These are phyloP conservation scores for Oncopeltus fasciatus DNA, from an alignment of 1,140 invertebrate species.

Conservation along the genomic window DNA sequence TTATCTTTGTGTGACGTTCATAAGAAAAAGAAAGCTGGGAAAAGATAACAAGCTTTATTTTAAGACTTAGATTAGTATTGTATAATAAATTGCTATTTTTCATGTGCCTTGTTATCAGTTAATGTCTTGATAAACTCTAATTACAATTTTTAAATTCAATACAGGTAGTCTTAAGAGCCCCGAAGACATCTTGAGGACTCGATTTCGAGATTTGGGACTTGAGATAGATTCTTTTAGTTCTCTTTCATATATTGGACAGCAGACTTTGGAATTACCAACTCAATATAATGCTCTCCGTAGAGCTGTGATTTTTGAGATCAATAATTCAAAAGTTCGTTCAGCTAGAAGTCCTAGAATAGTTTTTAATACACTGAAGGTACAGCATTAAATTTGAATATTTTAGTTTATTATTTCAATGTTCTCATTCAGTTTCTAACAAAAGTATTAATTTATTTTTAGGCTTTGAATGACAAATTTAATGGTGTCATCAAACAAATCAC, in stretches of 20 bases:
- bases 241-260: conserved; percentile 53
- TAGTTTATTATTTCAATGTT: neutral
- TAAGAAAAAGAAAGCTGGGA: no score
- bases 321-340: conserved; percentile 52
- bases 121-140: neutral
- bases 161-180: conserved; percentile 41
- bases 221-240: conserved; percentile 58
- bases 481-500: conserved; percentile 46
- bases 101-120: neutral
- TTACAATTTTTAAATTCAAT: conserved; percentile 12
- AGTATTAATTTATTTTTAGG: conserved; percentile 28
- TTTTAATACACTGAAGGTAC: conserved; percentile 48
- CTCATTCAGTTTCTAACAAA: neutral
- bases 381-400: neutral
- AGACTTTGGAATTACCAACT: conserved; percentile 36
- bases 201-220: conserved; percentile 45
- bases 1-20: no score
- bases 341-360: conserved; percentile 47
- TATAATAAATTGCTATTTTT: no score
- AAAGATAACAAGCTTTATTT: no score
- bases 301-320: conserved; percentile 40
- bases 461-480: conserved; percentile 63
- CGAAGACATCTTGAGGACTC: conserved; percentile 47
- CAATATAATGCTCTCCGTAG: conserved; percentile 38
- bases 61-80: neutral